Evolutionary conservation across 2,888 invertebrate species (phyloP), one percentile per base, ranked within the genome.

Genomic region (Diachrysia chrysitis): DNA sequence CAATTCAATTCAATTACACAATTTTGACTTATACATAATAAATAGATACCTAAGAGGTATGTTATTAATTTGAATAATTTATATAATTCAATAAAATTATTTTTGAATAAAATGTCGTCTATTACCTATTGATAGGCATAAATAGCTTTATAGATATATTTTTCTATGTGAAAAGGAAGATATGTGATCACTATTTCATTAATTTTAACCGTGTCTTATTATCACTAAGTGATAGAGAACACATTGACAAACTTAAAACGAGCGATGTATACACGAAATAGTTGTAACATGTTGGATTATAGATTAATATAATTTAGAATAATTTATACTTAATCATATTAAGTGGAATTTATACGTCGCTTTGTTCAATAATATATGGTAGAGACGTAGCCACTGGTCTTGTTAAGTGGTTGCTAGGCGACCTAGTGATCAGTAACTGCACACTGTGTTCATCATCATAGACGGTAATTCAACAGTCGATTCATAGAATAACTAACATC

Each of bases 251-350:
- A 89, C 84, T 78, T 71, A 84, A 84, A 83, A 82, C 74, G 80
- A 82, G 75, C 63, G 71, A 58, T 58, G 59, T 63, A 53, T 55
- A 67, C 55, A 73, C 61, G 69, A 73, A 58, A 60, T 58, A 61
- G 19, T 63, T 80, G 71, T 79, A 81, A 74, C 72, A 79, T 71
- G 80, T 83, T 78, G 75, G 78, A 68, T 83, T 77, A 83, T 78
- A 80, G 73, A 79, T 84, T 85, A 82, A 84, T 84, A 85, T 89
- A 88, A 86, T 90, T 88, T 89, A 88, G 86, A 88, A 87, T 87
- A 73, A 82, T 87, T 89, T 87, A 89, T 90, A 91, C 92, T 93
- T 93, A 93, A 92, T 91, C 90, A 86, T 77, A 93, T 92, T 91
- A 92, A 92, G 92, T 92, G 85, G n/a, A 42, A 85, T 83, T 82